phyloP scores from a whole-genome alignment of 2,113 vertebrate species.

The Corvus cornix region DNA sequence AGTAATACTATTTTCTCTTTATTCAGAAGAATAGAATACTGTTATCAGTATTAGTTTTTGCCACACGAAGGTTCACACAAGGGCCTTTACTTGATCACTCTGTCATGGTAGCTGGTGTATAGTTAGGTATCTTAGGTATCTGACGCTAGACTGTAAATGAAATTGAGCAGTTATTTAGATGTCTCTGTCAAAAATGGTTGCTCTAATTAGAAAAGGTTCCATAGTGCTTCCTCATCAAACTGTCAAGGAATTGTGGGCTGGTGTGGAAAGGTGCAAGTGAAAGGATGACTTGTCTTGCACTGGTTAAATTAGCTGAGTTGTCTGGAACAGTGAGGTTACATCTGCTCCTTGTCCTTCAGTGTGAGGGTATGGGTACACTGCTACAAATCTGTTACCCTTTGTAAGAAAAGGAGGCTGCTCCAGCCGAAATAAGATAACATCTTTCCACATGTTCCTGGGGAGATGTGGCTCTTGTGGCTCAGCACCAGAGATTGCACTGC shows the following conservation, averaged over 20 bases:
- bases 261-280: background rate
- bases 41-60: background rate
- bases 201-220: background rate
- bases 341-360: background rate
- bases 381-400: background rate
- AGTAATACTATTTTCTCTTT: background rate
- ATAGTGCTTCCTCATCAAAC: background rate
- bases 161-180: background rate
- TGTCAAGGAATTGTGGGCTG: background rate
- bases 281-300: fast-evolving
- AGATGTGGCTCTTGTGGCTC: background rate
- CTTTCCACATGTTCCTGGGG: background rate
- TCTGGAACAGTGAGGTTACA: background rate
- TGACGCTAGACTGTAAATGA: background rate
- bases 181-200: background rate
- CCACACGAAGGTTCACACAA: background rate
- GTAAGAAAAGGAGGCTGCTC: background rate
- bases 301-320: background rate
- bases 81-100: fast-evolving
- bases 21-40: background rate
- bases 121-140: too few relatives aligned
- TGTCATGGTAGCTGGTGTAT: background rate
- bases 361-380: background rate
- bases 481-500: background rate
- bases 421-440: background rate